Evolutionary conservation across 2,113 vertebrate species (phyloP).

Genomic region (Malurus cyaneus): DNA sequence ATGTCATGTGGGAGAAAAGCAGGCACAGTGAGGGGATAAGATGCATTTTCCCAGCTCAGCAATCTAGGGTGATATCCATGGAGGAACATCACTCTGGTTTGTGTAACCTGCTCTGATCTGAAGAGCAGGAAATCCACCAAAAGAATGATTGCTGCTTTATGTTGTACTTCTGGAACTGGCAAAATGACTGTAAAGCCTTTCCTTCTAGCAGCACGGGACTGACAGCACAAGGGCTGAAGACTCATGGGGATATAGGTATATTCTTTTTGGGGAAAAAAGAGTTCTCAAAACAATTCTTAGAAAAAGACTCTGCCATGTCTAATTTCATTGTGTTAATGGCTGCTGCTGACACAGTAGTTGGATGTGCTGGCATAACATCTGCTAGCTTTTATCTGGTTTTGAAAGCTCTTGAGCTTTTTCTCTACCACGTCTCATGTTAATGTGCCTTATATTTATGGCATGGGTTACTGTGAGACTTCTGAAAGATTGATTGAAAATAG

Average conservation of each 20-base stretch:
- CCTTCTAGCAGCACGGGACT: background rate
- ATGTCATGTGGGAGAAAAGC: background rate
- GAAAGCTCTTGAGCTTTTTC: background rate
- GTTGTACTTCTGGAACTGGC: background rate
- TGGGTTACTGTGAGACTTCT: background rate
- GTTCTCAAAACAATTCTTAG: background rate
- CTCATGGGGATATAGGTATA: background rate
- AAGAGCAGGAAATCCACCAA: background rate
- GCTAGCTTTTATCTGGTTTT: background rate
- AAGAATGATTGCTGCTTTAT: background rate
- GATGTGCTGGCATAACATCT: background rate
- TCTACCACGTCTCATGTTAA: background rate
- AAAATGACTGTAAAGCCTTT: background rate
- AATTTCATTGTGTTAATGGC: background rate
- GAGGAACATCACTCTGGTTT: background rate
- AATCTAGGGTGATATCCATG: background rate
- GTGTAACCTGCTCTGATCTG: background rate
- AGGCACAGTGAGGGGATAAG: background rate
- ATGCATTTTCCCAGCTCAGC: background rate
- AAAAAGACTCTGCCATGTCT: background rate
- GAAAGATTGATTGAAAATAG: background rate
- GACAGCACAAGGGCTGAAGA: background rate
- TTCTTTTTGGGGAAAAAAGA: too few relatives aligned
- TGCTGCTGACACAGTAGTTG: background rate
- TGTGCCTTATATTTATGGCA: background rate